Percentiles rank a stretch among this genome's conserved stretches.
phyloP scores from a whole-genome alignment of 2,113 vertebrate species.

The Motacilla tschutschensis region DNA sequence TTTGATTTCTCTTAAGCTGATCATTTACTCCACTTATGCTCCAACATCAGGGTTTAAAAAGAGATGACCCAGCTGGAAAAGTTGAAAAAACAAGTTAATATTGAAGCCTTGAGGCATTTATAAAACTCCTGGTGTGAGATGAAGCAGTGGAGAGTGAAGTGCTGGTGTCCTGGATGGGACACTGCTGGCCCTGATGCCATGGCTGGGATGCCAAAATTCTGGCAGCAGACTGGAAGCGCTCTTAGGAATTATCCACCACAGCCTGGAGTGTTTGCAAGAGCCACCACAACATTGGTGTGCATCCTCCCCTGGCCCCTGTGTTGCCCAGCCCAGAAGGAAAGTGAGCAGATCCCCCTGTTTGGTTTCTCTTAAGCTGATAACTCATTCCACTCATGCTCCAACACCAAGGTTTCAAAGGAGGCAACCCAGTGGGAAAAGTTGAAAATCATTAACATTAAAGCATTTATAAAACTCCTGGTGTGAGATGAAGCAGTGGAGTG shows the following conservation, averaged over 20 bases:
- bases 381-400: background rate
- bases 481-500: too few relatives aligned
- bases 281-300: fast-evolving
- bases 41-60: background rate
- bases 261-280: background rate
- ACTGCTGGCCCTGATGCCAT: fast-evolving
- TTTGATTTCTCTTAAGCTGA: background rate
- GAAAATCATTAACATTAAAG: background rate
- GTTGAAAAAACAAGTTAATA: background rate
- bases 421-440: background rate
- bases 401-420: background rate
- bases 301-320: fast-evolving
- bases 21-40: background rate
- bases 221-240: fast-evolving
- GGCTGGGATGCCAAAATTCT: background rate
- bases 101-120: background rate
- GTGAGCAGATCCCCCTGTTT: background rate
- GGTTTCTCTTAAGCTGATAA: background rate
- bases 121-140: background rate
- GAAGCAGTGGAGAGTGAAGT: too few relatives aligned
- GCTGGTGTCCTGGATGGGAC: background rate
- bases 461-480: background rate
- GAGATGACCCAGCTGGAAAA: background rate
- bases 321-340: background rate
- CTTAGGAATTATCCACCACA: background rate